phyloP scores from a whole-genome alignment of 2,113 vertebrate genomes.

The Hiodon tergisus region DNA sequence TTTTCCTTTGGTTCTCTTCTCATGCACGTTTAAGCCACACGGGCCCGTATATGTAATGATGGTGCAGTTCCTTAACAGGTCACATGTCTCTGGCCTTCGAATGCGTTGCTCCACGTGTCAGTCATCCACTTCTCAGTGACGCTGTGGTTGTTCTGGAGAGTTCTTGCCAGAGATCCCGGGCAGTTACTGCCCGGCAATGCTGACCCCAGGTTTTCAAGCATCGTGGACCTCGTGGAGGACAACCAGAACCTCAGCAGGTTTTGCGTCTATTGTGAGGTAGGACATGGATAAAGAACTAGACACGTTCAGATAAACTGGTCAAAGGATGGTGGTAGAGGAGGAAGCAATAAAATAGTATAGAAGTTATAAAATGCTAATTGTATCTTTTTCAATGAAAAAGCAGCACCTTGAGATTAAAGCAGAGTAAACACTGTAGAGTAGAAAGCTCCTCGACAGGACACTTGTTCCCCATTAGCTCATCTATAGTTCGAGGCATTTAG shows the following conservation, averaged over 20 bases:
- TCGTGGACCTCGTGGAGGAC: slow-evolving; percentile 60
- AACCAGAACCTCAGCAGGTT: slow-evolving; percentile 58
- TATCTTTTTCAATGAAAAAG: no score
- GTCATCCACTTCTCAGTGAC: slow-evolving; percentile 54
- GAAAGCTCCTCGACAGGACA: no score
- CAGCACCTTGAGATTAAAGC: no score
- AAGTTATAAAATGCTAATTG: no score
- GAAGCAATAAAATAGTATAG: no score
- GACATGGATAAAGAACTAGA: neutral
- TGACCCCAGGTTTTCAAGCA: slow-evolving; percentile 54
- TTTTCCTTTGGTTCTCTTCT: neutral
- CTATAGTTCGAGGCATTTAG: no score
- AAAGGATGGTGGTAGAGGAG: no score
- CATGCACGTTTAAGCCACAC: no score
- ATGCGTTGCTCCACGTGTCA: slow-evolving; percentile 52
- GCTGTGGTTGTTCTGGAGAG: slow-evolving; percentile 55
- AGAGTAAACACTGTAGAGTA: no score
- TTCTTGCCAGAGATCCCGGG: slow-evolving; percentile 63
- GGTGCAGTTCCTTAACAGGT: slow-evolving; percentile 49
- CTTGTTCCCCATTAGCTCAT: no score
- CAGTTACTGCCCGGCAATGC: slow-evolving; percentile 44
- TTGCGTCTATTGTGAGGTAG: slow-evolving; percentile 73
- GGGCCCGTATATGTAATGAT: neutral
- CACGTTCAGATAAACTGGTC: no score
- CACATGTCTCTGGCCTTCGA: slow-evolving; percentile 54